Evolutionary conservation across 2,797 vertebrate species (phyloP).

Genomic region (Acanthurus tractus): DNA sequence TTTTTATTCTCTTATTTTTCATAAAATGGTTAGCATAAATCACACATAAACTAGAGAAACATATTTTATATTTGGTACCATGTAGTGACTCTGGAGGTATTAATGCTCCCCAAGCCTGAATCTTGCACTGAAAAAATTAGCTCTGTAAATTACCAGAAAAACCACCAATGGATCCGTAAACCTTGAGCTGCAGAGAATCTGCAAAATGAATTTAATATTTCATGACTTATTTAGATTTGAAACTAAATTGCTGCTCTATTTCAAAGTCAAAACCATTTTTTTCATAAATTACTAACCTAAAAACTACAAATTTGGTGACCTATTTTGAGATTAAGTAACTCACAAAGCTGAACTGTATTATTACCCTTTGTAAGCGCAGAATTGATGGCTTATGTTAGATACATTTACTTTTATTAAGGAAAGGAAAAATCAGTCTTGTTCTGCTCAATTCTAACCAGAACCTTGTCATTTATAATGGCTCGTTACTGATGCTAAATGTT

Average conservation of each 20-base stretch:
- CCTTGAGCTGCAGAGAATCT: slow-evolving; percentile 17
- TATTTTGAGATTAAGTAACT: slow-evolving; percentile 1
- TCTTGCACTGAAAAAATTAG: not conserved
- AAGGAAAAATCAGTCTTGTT: not conserved
- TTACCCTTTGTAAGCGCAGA: not conserved
- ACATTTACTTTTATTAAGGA: slow-evolving; percentile 1
- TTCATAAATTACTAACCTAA: not conserved
- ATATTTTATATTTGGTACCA: slow-evolving; percentile 9
- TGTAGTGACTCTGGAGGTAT: slow-evolving; percentile 12
- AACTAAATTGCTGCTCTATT: not conserved
- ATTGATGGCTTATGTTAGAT: not conserved
- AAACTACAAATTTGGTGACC: slow-evolving; percentile 1
- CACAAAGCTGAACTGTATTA: not conserved
- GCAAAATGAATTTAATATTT: slow-evolving; percentile 7
- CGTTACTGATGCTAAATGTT: not conserved
- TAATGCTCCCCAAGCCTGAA: slow-evolving; percentile 11
- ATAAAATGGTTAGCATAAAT: slow-evolving; percentile 55
- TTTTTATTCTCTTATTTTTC: slow-evolving; percentile 62
- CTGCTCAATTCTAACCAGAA: not conserved
- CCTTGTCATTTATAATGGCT: not conserved
- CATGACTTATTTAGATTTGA: not conserved
- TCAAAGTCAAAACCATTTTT: not conserved
- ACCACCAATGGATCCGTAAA: not conserved
- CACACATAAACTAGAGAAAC: slow-evolving; percentile 29
- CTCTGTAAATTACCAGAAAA: not conserved